A percentile compares a stretch with the other conserved stretches of the same genome.
Conservation (phyloP, 2,113 vertebrate genomes). For the Falco punctatus region DNA sequence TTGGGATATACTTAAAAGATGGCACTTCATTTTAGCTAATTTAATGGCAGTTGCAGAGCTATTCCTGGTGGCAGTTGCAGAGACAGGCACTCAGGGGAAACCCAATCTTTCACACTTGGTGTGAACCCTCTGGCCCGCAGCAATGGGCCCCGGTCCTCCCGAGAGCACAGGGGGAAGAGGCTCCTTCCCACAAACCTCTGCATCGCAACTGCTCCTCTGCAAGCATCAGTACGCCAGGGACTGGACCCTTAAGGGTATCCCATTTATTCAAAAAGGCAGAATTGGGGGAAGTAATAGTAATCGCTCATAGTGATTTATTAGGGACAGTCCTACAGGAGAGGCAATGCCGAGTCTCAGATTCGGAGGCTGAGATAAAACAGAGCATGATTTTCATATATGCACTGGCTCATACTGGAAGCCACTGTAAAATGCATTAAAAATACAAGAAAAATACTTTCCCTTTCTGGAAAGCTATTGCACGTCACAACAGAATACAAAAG, state of each 20-base stretch:
- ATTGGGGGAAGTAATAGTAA: background rate
- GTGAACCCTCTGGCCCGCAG: background rate
- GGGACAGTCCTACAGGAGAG: background rate
- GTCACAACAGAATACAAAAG: background rate
- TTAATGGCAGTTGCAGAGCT: background rate
- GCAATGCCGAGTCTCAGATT: background rate
- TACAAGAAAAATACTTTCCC: background rate
- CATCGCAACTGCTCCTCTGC: fast-evolving
- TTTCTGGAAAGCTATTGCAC: background rate
- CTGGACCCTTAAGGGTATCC: background rate
- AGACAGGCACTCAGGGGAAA: background rate
- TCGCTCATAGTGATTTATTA: background rate
- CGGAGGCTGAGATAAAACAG: background rate
- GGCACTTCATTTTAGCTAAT: background rate
- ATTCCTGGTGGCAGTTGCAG: background rate
- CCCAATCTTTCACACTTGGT: fast-evolving
- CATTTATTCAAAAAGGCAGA: background rate
- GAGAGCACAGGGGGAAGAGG: background rate
- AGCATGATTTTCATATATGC: background rate
- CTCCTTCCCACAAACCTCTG: background rate
- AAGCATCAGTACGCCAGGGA: fast-evolving
- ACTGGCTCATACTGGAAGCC: background rate
- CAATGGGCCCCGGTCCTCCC: background rate
- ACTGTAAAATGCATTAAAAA: background rate
- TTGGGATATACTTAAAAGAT: background rate